Percentiles rank a stretch among this genome's conserved stretches.
phyloP scores from a whole-genome alignment of 1,140 invertebrate species.

The Caenorhabditis briggsae region DNA sequence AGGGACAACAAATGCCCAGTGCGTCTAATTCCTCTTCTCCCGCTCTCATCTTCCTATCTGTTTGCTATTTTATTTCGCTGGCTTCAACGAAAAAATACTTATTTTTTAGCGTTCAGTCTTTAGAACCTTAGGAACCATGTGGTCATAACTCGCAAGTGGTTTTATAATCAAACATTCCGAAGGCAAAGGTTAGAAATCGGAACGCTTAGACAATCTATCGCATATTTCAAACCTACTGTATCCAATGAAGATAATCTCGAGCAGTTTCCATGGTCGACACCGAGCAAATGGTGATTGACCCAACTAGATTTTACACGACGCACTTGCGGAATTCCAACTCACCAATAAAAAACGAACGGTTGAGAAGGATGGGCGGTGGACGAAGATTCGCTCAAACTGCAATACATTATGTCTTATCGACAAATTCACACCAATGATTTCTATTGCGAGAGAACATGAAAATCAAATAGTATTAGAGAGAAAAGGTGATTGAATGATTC shows the following conservation, averaged over 20 bases:
- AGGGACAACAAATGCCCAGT: slow-evolving; percentile 29
- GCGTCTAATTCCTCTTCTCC: not conserved
- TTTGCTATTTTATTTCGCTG: not conserved
- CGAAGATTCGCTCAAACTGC: slow-evolving; percentile 27
- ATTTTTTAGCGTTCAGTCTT: not conserved
- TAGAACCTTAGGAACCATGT: not conserved
- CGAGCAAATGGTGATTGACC: no score
- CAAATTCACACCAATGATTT: slow-evolving; percentile 3
- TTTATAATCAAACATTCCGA: no score
- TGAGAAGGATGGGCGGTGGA: slow-evolving; percentile 4
- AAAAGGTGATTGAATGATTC: not conserved
- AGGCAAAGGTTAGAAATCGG: no score
- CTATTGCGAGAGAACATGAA: not conserved
- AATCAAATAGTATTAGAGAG: not conserved
- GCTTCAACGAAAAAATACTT: not conserved
- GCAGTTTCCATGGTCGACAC: not conserved
- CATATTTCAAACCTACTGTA: not conserved
- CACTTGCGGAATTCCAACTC: slow-evolving; percentile 12
- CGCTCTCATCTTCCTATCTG: slow-evolving; percentile 1
- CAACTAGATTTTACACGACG: no score
- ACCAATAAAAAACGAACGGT: slow-evolving; percentile 32
- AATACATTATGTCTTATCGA: slow-evolving; percentile 50
- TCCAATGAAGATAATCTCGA: not conserved
- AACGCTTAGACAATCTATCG: not conserved
- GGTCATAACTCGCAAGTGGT: no score